Evolutionary conservation across 2,888 invertebrate genomes (phyloP), one percentile per base, ranked within the genome.

Genomic region (Mesoligia furuncula): DNA sequence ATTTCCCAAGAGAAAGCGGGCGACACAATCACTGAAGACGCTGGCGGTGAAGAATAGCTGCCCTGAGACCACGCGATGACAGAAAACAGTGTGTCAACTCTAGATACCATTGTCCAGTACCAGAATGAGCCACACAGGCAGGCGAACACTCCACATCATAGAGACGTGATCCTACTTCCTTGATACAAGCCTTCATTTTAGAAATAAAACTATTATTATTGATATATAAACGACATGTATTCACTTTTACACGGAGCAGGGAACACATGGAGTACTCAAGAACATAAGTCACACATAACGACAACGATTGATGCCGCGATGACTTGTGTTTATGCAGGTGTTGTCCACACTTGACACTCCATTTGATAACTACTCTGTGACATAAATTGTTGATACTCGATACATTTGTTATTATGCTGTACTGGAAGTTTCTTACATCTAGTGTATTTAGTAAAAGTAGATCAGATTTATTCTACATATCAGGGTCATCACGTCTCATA

Each of bases 1-100:
- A 96, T 96, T 96, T 96, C 96, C 95, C 96, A 96, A 95, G 96
- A 96, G 92, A 95, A 92, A 95, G 95, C 96, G 95, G 95, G 96
- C 94, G 96, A 96, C 91, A 96, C 95, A 91, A 96, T 96, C 93
- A 94, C 93, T 93, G 96, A 96, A 93, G 96, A 96, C 92, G 93
- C 94, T 91, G 94, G 94, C 93, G 94, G 92, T 83, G 96, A 95
- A 91, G 96, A 96, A 88, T 94, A 94, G 93, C 87, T 88, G 91
- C 93, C 92, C 90, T 87, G 91, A 90, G 88, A 90, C 91, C 92
- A 90, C 91, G 92, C 92, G 93, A 91, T 91, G 93, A 93, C 93
- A 93, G 93, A 91, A 91, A 90, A 92, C 95, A 93, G 95, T 94
- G 94, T 95, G 94, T 96, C 96, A 96, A 96, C 96, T 96, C 96